These are phyloP conservation scores for Xiphorhynchus erythropygius DNA, from an alignment of 2,797 vertebrate species.

Conservation along the genomic window DNA sequence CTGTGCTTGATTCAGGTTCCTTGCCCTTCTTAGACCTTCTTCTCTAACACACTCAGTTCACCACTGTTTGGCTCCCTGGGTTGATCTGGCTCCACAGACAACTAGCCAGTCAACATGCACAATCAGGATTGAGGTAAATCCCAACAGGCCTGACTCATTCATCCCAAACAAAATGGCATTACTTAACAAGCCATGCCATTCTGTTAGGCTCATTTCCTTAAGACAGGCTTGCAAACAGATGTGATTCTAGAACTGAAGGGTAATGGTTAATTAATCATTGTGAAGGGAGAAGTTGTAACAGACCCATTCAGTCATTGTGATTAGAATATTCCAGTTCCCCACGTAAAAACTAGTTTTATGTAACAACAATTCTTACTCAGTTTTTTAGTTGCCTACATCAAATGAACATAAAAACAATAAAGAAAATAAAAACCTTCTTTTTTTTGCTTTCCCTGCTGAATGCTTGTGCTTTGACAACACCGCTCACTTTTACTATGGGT, in stretches of 20 bases:
- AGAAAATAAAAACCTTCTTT: conserved; percentile 69
- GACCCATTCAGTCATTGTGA: neutral
- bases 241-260: neutral
- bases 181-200: neutral
- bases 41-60: neutral
- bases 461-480: neutral
- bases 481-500: conserved; percentile 83
- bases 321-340: neutral
- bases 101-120: rapidly evolving
- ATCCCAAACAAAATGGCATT: rapidly evolving
- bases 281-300: neutral
- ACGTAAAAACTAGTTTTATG: neutral
- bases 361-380: neutral
- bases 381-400: neutral
- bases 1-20: neutral
- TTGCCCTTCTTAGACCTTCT: neutral
- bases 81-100: neutral
- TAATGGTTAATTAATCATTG: neutral
- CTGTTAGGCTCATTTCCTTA: neutral
- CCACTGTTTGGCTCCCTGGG: rapidly evolving
- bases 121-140: neutral
- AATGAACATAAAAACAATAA: neutral
- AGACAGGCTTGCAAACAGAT: neutral
- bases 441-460: conserved; percentile 17
- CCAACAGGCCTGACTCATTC: neutral